phyloP scores from a whole-genome alignment of 2,797 vertebrate species.

The Rhyacichthys aspro region DNA sequence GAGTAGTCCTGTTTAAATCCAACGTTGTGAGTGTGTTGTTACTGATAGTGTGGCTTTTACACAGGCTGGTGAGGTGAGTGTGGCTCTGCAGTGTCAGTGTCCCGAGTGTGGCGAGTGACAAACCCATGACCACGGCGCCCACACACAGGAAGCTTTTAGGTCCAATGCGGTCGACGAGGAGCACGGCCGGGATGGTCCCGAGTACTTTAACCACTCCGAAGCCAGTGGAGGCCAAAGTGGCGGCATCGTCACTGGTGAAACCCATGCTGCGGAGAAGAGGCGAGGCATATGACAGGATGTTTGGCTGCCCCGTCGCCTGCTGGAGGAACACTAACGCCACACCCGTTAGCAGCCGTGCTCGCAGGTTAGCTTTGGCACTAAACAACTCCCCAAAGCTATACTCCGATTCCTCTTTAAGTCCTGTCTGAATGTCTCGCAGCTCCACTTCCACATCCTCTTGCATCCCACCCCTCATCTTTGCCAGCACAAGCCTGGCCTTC shows the following conservation, averaged over 20 bases:
- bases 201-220: slow-evolving; percentile 92
- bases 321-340: slow-evolving; percentile 89
- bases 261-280: slow-evolving; percentile 92
- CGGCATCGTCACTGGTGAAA: slow-evolving; percentile 91
- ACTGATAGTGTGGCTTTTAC: slow-evolving; percentile 69
- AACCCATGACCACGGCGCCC: slow-evolving; percentile 88
- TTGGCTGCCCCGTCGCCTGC: slow-evolving; percentile 93
- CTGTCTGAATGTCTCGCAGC: slow-evolving; percentile 86
- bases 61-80: slow-evolving; percentile 86
- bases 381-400: slow-evolving; percentile 89
- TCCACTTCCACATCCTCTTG: slow-evolving; percentile 79
- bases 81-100: slow-evolving; percentile 85
- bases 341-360: slow-evolving; percentile 87
- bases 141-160: slow-evolving; percentile 91
- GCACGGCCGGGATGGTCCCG: slow-evolving; percentile 87
- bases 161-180: slow-evolving; percentile 91
- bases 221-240: slow-evolving; percentile 92
- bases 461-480: slow-evolving; percentile 77
- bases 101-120: slow-evolving; percentile 86
- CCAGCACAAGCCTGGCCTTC: slow-evolving; percentile 84
- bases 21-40: slow-evolving; percentile 71
- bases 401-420: slow-evolving; percentile 88
- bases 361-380: slow-evolving; percentile 88
- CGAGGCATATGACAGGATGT: slow-evolving; percentile 93
- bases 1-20: slow-evolving; percentile 49